Conservation (phyloP, 2,888 invertebrate species). For the Agriopis aurantiaria region DNA sequence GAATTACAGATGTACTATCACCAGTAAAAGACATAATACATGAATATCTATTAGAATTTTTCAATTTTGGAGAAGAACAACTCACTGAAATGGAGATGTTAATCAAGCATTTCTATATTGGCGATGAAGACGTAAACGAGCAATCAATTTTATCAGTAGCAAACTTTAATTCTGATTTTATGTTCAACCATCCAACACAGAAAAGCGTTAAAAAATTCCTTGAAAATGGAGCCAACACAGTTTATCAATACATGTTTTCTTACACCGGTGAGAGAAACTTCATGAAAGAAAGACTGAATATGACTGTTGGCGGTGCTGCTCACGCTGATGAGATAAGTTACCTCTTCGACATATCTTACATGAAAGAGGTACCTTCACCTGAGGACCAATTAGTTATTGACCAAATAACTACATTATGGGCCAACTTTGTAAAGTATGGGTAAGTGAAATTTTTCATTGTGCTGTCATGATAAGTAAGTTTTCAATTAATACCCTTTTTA, state of each 20-base stretch:
- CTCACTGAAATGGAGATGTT: slow-evolving; percentile 51
- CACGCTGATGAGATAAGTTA: slow-evolving; percentile 64
- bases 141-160: slow-evolving; percentile 45
- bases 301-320: slow-evolving; percentile 52
- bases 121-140: slow-evolving; percentile 55
- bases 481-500: too few species aligned
- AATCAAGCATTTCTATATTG: slow-evolving; percentile 64
- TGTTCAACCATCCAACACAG: slow-evolving; percentile 52
- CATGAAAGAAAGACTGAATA: slow-evolving; percentile 50
- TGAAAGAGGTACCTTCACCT: slow-evolving; percentile 46
- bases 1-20: slow-evolving; percentile 10
- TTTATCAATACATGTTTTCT: slow-evolving; percentile 65
- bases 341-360: slow-evolving; percentile 56
- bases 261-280: slow-evolving; percentile 65
- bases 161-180: slow-evolving; percentile 60
- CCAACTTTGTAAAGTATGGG: slow-evolving; percentile 65
- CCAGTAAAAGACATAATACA: slow-evolving; percentile 30
- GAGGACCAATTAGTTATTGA: slow-evolving; percentile 60
- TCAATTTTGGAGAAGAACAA: slow-evolving; percentile 51
- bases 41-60: slow-evolving; percentile 47
- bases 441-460: slow-evolving; percentile 40
- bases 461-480: too few species aligned
- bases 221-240: slow-evolving; percentile 48
- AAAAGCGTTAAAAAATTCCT: slow-evolving; percentile 58
- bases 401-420: slow-evolving; percentile 61